phyloP scores from a whole-genome alignment of 1,140 invertebrate genomes.

The Drosophila bifasciata region DNA sequence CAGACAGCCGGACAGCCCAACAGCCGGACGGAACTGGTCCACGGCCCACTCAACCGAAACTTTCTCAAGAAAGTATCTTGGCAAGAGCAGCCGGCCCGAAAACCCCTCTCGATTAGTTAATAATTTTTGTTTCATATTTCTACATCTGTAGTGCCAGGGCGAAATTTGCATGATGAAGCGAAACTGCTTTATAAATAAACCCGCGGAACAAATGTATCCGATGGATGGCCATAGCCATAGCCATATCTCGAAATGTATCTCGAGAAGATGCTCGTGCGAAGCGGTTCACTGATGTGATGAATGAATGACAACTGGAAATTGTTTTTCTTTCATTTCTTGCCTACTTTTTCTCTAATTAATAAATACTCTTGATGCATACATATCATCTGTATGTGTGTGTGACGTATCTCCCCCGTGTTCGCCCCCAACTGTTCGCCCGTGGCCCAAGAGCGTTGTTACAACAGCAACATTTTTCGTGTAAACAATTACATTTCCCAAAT shows the following conservation, averaged over 20 bases:
- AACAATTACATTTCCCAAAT: slow-evolving; percentile 35
- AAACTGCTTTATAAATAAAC: slow-evolving; percentile 49
- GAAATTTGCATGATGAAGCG: slow-evolving; percentile 59
- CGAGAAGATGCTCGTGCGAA: slow-evolving; percentile 12
- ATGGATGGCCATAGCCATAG: slow-evolving; percentile 32
- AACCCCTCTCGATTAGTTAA: slow-evolving; percentile 42
- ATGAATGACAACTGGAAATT: slow-evolving; percentile 74
- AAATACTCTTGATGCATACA: background rate
- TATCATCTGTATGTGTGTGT: no score
- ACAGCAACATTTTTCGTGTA: slow-evolving; percentile 38
- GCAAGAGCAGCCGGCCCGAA: background rate
- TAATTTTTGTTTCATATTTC: slow-evolving; percentile 54
- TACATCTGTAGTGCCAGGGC: background rate
- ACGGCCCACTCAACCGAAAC: slow-evolving; percentile 26
- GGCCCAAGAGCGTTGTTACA: slow-evolving; percentile 5
- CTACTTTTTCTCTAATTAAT: slow-evolving; percentile 34
- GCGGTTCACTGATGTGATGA: slow-evolving; percentile 42
- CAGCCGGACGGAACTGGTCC: background rate
- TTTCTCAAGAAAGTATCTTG: slow-evolving; percentile 17
- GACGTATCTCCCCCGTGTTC: no score
- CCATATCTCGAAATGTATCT: no score
- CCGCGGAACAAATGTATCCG: slow-evolving; percentile 39
- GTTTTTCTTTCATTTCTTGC: slow-evolving; percentile 23
- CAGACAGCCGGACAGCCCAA: no score
- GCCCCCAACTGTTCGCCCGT: slow-evolving; percentile 14